Conservation (phyloP, 2,797 vertebrate genomes). For the Acanthis flammea region DNA sequence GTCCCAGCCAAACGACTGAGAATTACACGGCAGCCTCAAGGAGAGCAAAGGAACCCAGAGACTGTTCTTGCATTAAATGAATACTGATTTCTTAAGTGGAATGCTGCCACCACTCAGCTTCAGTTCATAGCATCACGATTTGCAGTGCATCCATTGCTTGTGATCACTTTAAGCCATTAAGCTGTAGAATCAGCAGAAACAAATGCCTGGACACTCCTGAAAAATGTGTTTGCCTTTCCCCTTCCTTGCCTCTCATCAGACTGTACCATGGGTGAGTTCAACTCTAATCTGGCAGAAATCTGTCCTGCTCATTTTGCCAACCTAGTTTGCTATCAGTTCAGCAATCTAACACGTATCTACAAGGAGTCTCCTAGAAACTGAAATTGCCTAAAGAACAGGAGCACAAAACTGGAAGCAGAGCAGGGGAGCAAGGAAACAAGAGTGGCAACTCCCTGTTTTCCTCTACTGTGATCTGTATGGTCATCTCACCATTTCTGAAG, state of each 20-base stretch:
- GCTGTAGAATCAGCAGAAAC: not conserved
- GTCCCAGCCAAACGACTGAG: too few relatives aligned
- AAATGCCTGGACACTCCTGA: not conserved
- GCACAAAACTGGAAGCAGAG: not conserved
- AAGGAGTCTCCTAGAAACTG: not conserved
- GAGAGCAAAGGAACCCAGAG: not conserved
- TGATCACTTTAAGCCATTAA: not conserved
- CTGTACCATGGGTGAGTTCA: not conserved
- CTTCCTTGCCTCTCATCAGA: not conserved
- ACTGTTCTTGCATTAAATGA: not conserved
- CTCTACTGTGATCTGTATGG: not conserved
- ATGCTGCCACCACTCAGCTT: not conserved
- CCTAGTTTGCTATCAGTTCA: not conserved
- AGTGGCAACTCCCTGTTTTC: not conserved
- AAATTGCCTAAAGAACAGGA: not conserved
- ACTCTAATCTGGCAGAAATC: not conserved
- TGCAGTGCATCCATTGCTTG: not conserved
- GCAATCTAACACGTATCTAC: not conserved
- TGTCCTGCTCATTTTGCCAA: not conserved
- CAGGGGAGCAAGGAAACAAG: not conserved
- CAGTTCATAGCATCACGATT: not conserved
- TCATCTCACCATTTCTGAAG: not conserved
- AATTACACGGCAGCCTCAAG: not conserved
- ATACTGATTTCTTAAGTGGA: not conserved
- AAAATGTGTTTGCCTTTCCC: not conserved